phyloP scores from a whole-genome alignment of 2,888 invertebrate species.

The Ethmia dodecea region DNA sequence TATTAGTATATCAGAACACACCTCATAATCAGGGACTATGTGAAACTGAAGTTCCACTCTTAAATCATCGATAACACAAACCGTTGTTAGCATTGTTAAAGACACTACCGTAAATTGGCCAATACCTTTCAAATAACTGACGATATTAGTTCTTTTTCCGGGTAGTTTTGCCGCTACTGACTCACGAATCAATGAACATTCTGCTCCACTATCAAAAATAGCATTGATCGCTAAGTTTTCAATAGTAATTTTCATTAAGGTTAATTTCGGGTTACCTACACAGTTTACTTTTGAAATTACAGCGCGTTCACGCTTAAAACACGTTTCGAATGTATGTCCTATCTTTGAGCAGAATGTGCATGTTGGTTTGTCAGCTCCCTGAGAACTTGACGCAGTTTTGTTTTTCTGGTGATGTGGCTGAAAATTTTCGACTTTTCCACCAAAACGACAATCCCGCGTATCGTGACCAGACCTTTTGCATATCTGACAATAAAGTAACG shows the following conservation, averaged over 20 bases:
- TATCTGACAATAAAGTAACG: constrained; percentile 5
- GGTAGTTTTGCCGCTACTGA: constrained; percentile 23
- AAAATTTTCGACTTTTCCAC: constrained; percentile 2
- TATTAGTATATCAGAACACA: constrained; percentile 14
- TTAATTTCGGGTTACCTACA: constrained; percentile 12
- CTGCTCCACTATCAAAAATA: constrained; percentile 29
- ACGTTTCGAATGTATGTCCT: constrained; percentile 24
- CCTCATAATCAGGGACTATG: constrained; percentile 19
- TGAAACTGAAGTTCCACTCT: constrained; percentile 21
- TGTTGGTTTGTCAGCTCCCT: too few species aligned
- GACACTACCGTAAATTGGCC: constrained; percentile 21
- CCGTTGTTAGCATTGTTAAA: constrained; percentile 4
- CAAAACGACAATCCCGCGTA: constrained; percentile 12
- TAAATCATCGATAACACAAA: constrained; percentile 18
- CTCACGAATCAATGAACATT: constrained; percentile 26
- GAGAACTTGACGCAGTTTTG: too few species aligned
- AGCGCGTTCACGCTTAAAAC: constrained; percentile 20
- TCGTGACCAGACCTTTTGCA: constrained; percentile 19
- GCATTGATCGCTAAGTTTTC: constrained; percentile 11
- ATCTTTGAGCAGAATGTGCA: constrained; percentile 22
- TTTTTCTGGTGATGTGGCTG: neutral
- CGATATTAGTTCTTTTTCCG: constrained; percentile 13
- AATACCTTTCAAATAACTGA: constrained; percentile 21
- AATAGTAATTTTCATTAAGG: constrained; percentile 12
- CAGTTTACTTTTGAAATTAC: constrained; percentile 24